These are phyloP conservation scores for Cheumatopsyche charites DNA, from an alignment of 1,140 invertebrate genomes.

Conservation along the genomic window DNA sequence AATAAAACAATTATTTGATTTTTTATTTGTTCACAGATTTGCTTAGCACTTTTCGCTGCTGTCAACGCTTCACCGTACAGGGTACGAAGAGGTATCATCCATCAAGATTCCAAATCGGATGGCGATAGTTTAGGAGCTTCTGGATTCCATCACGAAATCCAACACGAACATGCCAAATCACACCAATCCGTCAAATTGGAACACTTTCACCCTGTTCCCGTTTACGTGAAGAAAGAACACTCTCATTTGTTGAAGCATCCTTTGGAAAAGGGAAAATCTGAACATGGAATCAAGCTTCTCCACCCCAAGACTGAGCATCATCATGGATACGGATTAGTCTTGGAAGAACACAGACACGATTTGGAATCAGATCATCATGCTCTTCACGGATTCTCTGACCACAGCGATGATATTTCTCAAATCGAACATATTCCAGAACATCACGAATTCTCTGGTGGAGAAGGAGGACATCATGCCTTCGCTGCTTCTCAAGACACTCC, in stretches of 20 bases:
- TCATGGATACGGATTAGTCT: conserved; percentile 63
- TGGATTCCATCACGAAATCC: conserved; percentile 64
- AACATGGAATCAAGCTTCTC: conserved; percentile 64
- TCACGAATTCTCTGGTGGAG: conserved; percentile 19
- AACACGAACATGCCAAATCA: conserved; percentile 68
- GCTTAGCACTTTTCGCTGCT: conserved; percentile 58
- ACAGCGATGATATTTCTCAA: conserved; percentile 52
- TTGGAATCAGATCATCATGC: conserved; percentile 58
- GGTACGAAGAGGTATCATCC: conserved; percentile 53
- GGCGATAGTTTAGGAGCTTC: conserved; percentile 58
- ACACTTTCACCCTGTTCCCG: conserved; percentile 69
- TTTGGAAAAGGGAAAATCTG: conserved; percentile 65
- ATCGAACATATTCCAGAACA: conserved; percentile 47
- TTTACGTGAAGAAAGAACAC: conserved; percentile 70
- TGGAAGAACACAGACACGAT: conserved; percentile 64
- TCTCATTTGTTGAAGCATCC: conserved; percentile 66
- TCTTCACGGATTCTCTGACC: conserved; percentile 52
- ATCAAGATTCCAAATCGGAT: conserved; percentile 56
- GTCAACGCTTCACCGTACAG: conserved; percentile 54
- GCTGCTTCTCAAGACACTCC: conserved; percentile 23
- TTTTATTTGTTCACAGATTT: conserved; percentile 53
- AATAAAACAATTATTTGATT: background rate
- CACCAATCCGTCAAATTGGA: conserved; percentile 70
- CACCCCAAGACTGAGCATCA: conserved; percentile 65
- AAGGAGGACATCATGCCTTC: conserved; percentile 33